These are phyloP conservation scores for Elgonia sp. DNA, from an alignment of 2,888 invertebrate genomes.

Conservation along the genomic window DNA sequence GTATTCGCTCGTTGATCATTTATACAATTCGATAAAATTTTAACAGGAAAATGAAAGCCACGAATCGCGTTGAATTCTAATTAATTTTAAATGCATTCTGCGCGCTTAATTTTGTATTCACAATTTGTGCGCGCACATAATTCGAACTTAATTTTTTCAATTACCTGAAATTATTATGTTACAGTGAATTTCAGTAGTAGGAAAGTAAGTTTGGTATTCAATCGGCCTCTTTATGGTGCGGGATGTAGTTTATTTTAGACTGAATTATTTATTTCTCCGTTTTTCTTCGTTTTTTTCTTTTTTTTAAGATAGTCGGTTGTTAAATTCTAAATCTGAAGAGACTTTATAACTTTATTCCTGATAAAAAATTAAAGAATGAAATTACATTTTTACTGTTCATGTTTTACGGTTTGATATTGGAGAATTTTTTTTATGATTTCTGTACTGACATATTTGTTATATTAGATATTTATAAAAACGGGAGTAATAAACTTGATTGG, in stretches of 20 bases:
- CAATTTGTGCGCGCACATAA: conserved; percentile 18
- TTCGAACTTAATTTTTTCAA: conserved; percentile 33
- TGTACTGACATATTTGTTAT: background rate
- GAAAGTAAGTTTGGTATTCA: conserved; percentile 10
- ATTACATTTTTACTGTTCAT: background rate
- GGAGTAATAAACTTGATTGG: background rate
- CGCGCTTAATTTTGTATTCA: conserved; percentile 30
- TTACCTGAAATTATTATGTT: conserved; percentile 21
- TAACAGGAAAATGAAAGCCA: conserved; percentile 48
- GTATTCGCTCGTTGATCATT: conserved; percentile 46
- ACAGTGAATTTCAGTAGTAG: background rate
- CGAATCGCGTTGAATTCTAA: conserved; percentile 39
- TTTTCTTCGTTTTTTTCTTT: conserved; percentile 3
- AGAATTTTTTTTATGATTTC: background rate
- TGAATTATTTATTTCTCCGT: conserved; percentile 24
- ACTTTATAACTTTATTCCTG: conserved; percentile 9
- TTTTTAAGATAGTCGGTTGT: conserved; percentile 15
- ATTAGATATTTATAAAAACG: background rate
- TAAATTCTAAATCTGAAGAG: conserved; percentile 12
- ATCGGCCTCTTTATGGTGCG: background rate
- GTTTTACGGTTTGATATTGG: background rate
- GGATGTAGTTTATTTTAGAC: conserved; percentile 3
- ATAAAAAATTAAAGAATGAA: background rate
- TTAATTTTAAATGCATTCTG: conserved; percentile 53
- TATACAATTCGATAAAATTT: conserved; percentile 46